Evolutionary conservation across 1,140 invertebrate species (phyloP), one percentile per base, ranked within the genome.

Genomic region (Pseudomyrmex concolor): DNA sequence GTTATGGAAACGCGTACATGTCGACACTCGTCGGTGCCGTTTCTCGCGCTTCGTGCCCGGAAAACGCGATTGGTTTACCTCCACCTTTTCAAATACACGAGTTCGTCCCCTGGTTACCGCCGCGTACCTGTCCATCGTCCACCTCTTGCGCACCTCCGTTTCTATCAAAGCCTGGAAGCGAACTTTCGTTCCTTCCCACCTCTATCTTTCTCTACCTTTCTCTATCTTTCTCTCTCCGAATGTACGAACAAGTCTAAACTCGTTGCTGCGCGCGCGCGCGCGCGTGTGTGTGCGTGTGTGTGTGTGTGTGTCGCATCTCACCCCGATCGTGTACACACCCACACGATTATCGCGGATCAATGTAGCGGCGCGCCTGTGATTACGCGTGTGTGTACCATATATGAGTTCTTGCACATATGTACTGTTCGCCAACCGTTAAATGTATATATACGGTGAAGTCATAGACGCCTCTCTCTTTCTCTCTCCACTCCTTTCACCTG

Each of bases 51-150:
- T 55, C 82, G 83, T 78, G 67, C 54, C 25, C 51, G 67, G 74
- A 73, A 86, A 86, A 84, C 71, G 34, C 72, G 83, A 86, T 86
- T 84, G 68, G 73, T 45, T 72, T 84, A 15, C 51, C 70, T 43
- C 66, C 54, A n/a, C 66, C 70, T 84, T 51, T 70, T 55, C n/a
- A 48, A 22, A 62, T 71, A 51, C 51, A 80, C 54, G 54, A 60
- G 45, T 34, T 17, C 72, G 60, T 43, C 5, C 5, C 34, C 22
- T 17, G 45, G 34, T 57, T 43, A 45, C 60, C 34, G 34, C 34
- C 34, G 34, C 34, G 34, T 55, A 45, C 25, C 45, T 59, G 64
- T 68, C 67, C 59, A 34, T 55, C 77, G 25, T 83, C 57, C 77
- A 74, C 34, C 34, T 34, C 34, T 34, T 59, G 17, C 48, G 15